Conservation (phyloP, 2,113 vertebrate species). For the Falcunculus frontatus region DNA sequence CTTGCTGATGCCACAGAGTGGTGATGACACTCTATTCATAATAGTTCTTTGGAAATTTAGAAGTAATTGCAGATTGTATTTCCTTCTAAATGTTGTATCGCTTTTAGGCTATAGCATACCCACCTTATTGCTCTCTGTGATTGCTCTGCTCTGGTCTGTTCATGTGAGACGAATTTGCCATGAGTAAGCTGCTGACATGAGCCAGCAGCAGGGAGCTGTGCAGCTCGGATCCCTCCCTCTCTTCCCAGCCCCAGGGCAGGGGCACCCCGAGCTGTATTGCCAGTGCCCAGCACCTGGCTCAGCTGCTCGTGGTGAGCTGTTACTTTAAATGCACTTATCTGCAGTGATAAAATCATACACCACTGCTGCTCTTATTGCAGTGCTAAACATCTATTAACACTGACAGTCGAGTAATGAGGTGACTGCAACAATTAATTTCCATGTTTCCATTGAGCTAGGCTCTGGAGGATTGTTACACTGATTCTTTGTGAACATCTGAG, state of each 20-base stretch:
- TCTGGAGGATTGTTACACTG: neutral
- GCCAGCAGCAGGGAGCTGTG: neutral
- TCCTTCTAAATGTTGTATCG: neutral
- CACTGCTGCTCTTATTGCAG: neutral
- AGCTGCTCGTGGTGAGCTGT: neutral
- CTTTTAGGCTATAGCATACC: accelerated
- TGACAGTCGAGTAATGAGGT: conserved; percentile 28
- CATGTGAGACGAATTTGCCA: neutral
- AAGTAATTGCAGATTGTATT: neutral
- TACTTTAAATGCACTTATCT: neutral
- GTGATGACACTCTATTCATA: neutral
- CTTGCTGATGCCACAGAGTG: neutral
- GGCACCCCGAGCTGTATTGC: accelerated
- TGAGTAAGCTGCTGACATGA: neutral
- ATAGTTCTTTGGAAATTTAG: neutral
- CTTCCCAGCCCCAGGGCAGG: neutral
- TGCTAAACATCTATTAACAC: neutral
- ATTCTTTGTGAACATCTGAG: neutral
- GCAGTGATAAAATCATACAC: neutral
- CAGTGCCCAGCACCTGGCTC: neutral
- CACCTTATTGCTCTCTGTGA: neutral
- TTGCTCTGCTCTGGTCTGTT: neutral
- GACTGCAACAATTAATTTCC: conserved; percentile 46
- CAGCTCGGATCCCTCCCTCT: neutral
- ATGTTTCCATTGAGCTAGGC: neutral